phyloP scores from a whole-genome alignment of 30 jellyfish, hydroid and myxozoan species.

The Aurelia aurita region DNA sequence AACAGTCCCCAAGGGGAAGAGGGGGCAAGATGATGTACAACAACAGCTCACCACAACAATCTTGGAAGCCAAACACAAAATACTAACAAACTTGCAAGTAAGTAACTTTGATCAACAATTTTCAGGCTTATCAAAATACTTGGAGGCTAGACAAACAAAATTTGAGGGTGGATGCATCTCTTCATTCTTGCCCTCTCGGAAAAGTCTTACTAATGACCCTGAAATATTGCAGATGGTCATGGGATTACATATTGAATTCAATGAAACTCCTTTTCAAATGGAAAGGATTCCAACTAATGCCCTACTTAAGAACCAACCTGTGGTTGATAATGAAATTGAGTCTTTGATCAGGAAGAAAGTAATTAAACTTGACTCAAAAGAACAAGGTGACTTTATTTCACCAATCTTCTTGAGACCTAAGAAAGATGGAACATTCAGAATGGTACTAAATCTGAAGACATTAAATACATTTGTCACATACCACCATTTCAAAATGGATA shows the following conservation, averaged over 20 bases:
- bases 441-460: slow-evolving; percentile 23
- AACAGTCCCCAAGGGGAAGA: background rate
- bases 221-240: slow-evolving; percentile 20
- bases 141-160: slow-evolving; percentile 8
- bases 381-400: slow-evolving; percentile 22
- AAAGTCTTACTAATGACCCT: too few species aligned
- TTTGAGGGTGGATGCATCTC: slow-evolving; percentile 26
- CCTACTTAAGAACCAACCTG: background rate
- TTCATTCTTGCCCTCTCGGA: slow-evolving; percentile 21
- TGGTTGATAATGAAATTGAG: slow-evolving; percentile 3
- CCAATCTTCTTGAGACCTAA: slow-evolving; percentile 19
- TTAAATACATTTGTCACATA: slow-evolving; percentile 26
- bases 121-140: slow-evolving; percentile 20
- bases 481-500: slow-evolving; percentile 34
- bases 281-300: background rate
- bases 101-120: slow-evolving; percentile 6
- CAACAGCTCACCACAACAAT: slow-evolving; percentile 4
- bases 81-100: slow-evolving; percentile 1
- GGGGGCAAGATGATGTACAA: slow-evolving; percentile 8
- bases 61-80: slow-evolving; percentile 7
- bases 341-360: background rate
- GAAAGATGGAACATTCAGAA: slow-evolving; percentile 41
- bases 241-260: slow-evolving; percentile 11
- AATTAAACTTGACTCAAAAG: background rate
- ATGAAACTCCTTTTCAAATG: background rate